Conservation (phyloP, 2,888 invertebrate genomes). For the Dryocosmus kuriphilus region DNA sequence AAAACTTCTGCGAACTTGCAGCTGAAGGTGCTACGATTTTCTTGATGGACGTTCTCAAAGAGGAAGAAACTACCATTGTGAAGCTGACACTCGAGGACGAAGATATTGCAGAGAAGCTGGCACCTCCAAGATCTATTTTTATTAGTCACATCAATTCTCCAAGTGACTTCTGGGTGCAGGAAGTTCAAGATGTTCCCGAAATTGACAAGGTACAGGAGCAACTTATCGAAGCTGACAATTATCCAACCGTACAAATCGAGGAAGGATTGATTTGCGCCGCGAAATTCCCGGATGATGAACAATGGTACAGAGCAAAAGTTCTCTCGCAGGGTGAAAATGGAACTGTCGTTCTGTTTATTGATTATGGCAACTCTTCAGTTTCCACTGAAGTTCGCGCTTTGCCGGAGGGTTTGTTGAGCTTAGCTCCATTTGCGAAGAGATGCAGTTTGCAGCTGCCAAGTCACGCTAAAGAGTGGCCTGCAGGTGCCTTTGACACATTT, state of each 20-base stretch:
- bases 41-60: constrained; percentile 79
- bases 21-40: constrained; percentile 79
- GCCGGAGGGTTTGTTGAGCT: constrained; percentile 81
- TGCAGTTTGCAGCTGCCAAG: constrained; percentile 85
- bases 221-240: constrained; percentile 79
- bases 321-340: constrained; percentile 81
- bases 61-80: constrained; percentile 83
- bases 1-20: constrained; percentile 73
- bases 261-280: constrained; percentile 86
- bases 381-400: constrained; percentile 82
- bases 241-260: constrained; percentile 79
- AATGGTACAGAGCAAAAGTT: constrained; percentile 84
- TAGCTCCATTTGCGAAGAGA: constrained; percentile 81
- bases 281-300: constrained; percentile 85
- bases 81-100: constrained; percentile 82
- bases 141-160: constrained; percentile 67
- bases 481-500: constrained; percentile 81
- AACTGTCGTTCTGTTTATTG: constrained; percentile 83
- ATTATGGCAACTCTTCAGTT: constrained; percentile 85
- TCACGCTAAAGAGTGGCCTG: constrained; percentile 82
- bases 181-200: constrained; percentile 77
- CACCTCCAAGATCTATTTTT: constrained; percentile 67
- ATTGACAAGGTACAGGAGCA: constrained; percentile 83
- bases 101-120: constrained; percentile 82
- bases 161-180: constrained; percentile 73